Conservation (phyloP, 2,113 vertebrate species). For the Etheostoma spectabile region DNA sequence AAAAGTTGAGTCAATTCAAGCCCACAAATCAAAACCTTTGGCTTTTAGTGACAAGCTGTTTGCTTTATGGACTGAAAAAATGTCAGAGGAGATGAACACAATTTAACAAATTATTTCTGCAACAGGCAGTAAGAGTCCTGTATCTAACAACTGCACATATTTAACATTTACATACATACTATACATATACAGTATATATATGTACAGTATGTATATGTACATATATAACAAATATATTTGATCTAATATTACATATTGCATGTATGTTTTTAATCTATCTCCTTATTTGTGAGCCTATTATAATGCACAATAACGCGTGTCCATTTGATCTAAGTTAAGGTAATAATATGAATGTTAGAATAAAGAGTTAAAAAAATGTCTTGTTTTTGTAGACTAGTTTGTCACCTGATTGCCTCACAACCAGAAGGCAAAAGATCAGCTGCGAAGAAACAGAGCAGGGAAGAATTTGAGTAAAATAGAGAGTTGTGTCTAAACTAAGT, state of each 20-base stretch:
- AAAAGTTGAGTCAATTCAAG: conserved; percentile 54
- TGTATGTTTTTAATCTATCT: background rate
- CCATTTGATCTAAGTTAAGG: background rate
- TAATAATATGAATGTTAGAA: background rate
- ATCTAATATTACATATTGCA: background rate
- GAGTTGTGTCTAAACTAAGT: conserved; percentile 50
- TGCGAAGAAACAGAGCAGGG: conserved; percentile 42
- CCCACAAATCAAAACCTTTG: conserved; percentile 51
- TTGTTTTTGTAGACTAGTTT: conserved; percentile 21
- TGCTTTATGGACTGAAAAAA: conserved; percentile 20
- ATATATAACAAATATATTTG: too few relatives aligned
- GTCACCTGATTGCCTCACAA: conserved; percentile 48
- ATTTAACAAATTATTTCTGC: background rate
- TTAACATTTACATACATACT: background rate
- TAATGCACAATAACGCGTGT: background rate
- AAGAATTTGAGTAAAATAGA: conserved; percentile 44
- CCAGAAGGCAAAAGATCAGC: conserved; percentile 54
- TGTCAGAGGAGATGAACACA: background rate
- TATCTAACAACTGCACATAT: conserved; percentile 2
- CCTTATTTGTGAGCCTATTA: background rate
- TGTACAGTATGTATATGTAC: too few relatives aligned
- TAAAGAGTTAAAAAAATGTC: background rate
- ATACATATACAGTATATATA: background rate
- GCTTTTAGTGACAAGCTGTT: conserved; percentile 36
- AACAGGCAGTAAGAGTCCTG: background rate